Evolutionary conservation across 2,113 vertebrate genomes (phyloP).

Genomic region (Sinocyclocheilus grahami): DNA sequence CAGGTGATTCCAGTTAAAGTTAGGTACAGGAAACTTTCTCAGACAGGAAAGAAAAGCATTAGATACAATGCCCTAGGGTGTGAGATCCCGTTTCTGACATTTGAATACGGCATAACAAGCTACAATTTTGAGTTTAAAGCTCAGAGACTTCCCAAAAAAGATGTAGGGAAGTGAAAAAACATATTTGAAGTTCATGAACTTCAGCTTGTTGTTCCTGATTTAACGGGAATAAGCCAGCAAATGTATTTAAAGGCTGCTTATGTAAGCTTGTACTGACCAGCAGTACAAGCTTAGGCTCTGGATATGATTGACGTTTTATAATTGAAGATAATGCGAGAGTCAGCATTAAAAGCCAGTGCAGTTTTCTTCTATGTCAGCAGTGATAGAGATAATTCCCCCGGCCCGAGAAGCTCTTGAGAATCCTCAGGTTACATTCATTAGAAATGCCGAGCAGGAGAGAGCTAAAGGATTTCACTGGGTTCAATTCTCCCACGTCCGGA

Average conservation of each 20-base stretch:
- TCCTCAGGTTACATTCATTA: conserved; percentile 37
- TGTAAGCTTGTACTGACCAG: neutral
- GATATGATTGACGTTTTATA: conserved; percentile 32
- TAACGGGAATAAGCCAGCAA: neutral
- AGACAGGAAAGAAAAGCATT: neutral
- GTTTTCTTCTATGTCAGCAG: conserved; percentile 22
- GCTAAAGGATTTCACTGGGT: conserved; percentile 19
- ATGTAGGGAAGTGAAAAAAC: neutral
- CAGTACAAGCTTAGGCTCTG: neutral
- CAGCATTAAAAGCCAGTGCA: conserved; percentile 26
- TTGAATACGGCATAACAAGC: conserved; percentile 6
- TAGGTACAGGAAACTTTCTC: neutral
- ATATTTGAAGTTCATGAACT: neutral
- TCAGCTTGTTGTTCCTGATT: conserved; percentile 5
- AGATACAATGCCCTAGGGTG: neutral
- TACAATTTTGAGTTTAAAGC: neutral
- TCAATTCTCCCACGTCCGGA: conserved; percentile 35
- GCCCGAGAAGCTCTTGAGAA: conserved; percentile 7
- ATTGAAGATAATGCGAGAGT: conserved; percentile 33
- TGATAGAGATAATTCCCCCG: conserved; percentile 24
- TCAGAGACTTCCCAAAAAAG: conserved; percentile 2
- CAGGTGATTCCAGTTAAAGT: neutral
- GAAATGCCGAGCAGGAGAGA: conserved; percentile 24
- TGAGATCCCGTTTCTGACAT: neutral
- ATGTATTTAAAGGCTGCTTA: conserved; percentile 4